These are phyloP conservation scores for Sphyrna mokarran DNA, from an alignment of 2,113 vertebrate genomes.

Conservation along the genomic window DNA sequence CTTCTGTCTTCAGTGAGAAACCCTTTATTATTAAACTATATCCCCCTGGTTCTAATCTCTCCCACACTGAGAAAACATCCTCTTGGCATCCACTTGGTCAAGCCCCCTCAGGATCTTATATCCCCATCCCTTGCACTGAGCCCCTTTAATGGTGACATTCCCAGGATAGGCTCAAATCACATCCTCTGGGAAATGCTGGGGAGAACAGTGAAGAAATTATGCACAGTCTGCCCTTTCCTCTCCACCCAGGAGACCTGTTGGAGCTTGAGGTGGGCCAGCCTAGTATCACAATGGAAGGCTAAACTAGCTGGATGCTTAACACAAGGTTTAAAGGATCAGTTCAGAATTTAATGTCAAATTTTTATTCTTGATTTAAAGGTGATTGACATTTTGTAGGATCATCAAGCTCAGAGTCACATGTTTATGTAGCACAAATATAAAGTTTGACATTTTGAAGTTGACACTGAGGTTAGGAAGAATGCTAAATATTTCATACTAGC, in stretches of 20 bases:
- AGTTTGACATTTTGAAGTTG: constrained; percentile 4
- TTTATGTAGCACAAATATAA: background rate
- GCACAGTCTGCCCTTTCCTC: background rate
- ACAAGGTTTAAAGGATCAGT: background rate
- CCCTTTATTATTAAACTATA: no score
- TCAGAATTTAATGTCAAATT: background rate
- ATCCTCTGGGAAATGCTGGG: background rate
- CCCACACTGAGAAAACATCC: no score
- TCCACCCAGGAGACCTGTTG: background rate
- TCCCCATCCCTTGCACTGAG: no score
- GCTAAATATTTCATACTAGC: background rate
- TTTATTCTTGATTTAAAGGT: background rate
- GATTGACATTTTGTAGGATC: background rate
- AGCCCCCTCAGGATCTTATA: no score
- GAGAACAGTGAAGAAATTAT: background rate
- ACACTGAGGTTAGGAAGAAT: background rate
- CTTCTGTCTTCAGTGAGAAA: no score
- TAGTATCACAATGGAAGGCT: background rate
- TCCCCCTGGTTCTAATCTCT: no score
- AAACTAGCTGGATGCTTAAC: background rate
- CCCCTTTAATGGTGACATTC: background rate
- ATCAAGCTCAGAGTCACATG: background rate
- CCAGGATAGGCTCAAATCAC: background rate
- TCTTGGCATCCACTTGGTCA: no score
- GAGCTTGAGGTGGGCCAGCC: background rate